Base-by-base conservation (phyloP, 2,797 vertebrate genomes). In the Triplophysa yarkandensis region DNA sequence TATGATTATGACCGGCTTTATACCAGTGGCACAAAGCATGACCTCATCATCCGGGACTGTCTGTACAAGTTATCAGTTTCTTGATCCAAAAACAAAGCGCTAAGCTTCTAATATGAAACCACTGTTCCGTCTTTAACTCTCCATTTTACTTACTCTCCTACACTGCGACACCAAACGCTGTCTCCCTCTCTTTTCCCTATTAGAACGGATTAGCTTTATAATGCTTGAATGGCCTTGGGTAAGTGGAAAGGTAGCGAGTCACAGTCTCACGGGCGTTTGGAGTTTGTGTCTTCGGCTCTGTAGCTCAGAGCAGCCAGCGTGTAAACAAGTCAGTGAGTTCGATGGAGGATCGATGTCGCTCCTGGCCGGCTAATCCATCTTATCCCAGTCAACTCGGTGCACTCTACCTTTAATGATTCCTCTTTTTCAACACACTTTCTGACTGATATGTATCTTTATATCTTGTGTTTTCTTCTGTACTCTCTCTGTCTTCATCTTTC, bases 161-260 rank as follows among this genome's bases (percentile, higher is more conserved):
- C 30, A 68, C 50, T 36, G 46, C 57, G 6, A 36, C 50, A 67
- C 68, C 76, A 68, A 73, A 55, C 44, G 44, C 27, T 17, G 57
- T 44, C 54, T 13, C 39, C 19, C 65, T 68, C 83, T 85, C 79
- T 79, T 90, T 86, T 85, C 83, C 90, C 86, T 88, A 92, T 93
- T 92, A 93, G 85, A 81, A 82, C 19, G 89, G 91, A 93, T 93
- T 92, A 93, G 87, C 89, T 91, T 75, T 86, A 80, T 85, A 87
- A 91, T 88, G 90, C 90, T 92, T 92, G 90, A 87, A 89, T 90
- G 90, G 88, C 90, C 89, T 84, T 86, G 83, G 83, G 86, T 86
- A 81, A 87, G 88, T 80, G 83, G 11, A 84, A 85, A 86, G 87
- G 86, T 83, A 85, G 83, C 81, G 81, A 90, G 89, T 92, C 88